Evolutionary conservation across 92 coral and sea anemone genomes (phyloP).

Genomic region (Pocillopora meandrina): DNA sequence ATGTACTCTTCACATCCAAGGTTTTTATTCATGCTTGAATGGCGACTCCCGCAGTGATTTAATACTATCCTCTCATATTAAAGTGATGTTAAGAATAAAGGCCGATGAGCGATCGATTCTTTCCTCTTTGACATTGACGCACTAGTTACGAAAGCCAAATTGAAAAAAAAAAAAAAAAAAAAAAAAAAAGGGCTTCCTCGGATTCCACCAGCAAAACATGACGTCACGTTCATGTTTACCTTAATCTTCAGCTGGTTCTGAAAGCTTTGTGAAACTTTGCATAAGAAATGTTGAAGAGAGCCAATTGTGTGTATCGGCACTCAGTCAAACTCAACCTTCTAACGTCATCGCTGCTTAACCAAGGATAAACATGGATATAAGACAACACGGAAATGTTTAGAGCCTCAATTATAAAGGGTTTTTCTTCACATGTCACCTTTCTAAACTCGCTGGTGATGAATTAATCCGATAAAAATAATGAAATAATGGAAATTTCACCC

Average conservation of each 20-base stretch:
- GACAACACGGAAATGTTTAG: neutral
- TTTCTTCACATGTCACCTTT: neutral
- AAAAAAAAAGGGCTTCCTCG: neutral
- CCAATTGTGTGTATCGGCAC: conserved; percentile 6
- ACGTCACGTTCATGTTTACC: neutral
- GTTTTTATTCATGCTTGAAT: neutral
- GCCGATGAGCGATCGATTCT: too few relatives aligned
- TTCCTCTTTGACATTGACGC: too few relatives aligned
- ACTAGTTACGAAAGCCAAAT: neutral
- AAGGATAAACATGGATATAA: neutral
- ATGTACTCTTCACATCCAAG: neutral
- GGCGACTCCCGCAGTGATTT: neutral
- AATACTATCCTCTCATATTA: neutral
- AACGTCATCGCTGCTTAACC: neutral
- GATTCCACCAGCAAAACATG: neutral
- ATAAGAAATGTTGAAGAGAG: conserved; percentile 1
- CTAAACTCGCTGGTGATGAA: neutral
- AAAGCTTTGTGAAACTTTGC: conserved; percentile 11
- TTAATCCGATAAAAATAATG: conserved; percentile 8
- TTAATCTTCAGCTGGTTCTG: neutral
- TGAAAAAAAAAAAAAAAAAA: too few relatives aligned
- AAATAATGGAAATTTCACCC: conserved; percentile 9
- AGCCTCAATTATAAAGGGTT: neutral
- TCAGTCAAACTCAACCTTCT: neutral
- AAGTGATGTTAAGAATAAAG: neutral